These are phyloP conservation scores for Ursus arctos DNA, from an alignment of 2,113 vertebrate species.

Conservation along the genomic window DNA sequence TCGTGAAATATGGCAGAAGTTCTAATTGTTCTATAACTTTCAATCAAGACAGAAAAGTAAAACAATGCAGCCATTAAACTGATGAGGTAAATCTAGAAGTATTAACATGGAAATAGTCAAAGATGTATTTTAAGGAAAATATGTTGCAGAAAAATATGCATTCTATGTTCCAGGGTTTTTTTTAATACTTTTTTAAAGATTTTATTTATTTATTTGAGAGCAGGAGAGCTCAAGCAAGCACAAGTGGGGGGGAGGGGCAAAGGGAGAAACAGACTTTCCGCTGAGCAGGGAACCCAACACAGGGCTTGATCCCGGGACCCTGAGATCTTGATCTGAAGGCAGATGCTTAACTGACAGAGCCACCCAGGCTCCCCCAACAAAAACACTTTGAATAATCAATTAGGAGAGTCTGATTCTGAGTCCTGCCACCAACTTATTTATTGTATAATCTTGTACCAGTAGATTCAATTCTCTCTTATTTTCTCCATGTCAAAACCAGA, in stretches of 20 bases:
- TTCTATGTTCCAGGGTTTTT: no score
- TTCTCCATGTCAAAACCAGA: constrained; percentile 27
- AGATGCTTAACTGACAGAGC: neutral
- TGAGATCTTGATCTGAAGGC: neutral
- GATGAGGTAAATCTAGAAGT: no score
- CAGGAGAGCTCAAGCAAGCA: neutral
- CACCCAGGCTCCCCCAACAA: neutral
- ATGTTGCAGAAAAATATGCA: no score
- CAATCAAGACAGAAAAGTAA: no score
- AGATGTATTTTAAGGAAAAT: no score
- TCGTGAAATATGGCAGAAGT: no score
- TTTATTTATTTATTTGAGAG: neutral
- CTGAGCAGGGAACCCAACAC: neutral
- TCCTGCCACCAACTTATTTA: neutral
- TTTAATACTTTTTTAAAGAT: neutral
- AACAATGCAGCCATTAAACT: no score
- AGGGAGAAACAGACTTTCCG: neutral
- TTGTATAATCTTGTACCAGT: neutral
- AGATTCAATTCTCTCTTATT: neutral
- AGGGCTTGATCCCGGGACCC: neutral
- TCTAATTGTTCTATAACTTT: no score
- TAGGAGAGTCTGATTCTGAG: neutral
- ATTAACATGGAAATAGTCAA: no score
- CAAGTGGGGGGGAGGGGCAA: neutral
- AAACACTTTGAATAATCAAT: constrained; percentile 22